Evolutionary conservation across 2,888 invertebrate species (phyloP), one percentile per base, ranked within the genome.

Genomic region (Allygus modestus): DNA sequence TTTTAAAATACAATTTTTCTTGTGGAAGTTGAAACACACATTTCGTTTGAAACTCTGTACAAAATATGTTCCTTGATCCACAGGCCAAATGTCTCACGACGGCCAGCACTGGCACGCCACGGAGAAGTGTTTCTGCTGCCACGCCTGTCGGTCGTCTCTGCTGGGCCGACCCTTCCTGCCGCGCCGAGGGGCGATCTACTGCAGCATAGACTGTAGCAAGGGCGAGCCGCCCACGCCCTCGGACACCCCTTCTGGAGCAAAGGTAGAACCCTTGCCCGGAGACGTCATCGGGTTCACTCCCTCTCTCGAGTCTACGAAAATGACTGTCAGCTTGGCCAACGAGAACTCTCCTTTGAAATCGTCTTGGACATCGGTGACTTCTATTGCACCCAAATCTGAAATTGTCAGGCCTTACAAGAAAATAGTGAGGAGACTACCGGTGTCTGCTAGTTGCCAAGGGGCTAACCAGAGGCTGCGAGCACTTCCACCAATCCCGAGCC

Each of bases 91-190:
- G 97, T 97, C 97, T 75, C 98, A 99, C 91, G 98, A 98, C 89
- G 97, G 97, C 23, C 98, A 98, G 90, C 98, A 98, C 91, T 99
- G 99, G 98, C 99, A 99, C 91, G 98, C 98, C 86, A 97, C 97
- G 11, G 97, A 97, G 89, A 93, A 94, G 87, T 99, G 99, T 91
- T 99, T 99, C 91, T 96, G 97, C 88, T 99, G 99, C 91, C 96
- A 97, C 90, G 97, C 97, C 54, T 99, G 99, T 90, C 92, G 93
- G 85, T 92, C 93, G 15, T 94, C 95, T 17, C 90, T 95, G 54
- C 92, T 97, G 82, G 98, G 98, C 2, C 93, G 97, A 85, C 98
- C 98, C 1, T 98, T 98, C 91, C 91, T 98, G 86, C 98, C 98
- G 0, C 93, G 97, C 31, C 94, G 97, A 88, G 98, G 98, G 41